Base-by-base conservation (phyloP, 2,797 vertebrate genomes). In the Melanogrammus aeglefinus region DNA sequence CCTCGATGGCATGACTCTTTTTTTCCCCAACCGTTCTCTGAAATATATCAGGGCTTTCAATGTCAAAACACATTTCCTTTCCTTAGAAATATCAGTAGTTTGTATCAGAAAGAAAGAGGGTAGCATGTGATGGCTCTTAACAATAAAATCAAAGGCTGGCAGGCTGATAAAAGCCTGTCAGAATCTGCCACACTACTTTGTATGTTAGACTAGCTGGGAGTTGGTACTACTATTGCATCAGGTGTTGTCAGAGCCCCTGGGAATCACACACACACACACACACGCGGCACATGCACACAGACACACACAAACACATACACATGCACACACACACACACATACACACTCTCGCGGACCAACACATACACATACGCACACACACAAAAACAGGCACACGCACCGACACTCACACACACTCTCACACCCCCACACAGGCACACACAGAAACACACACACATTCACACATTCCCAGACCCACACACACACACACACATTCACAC, bases 221-320 rank as follows among this genome's bases (percentile, higher is more conserved):
- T 85, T 79, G 84, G 84, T 78, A 44, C 31, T 80, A 75, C 75
- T 78, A 77, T 80, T 81, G 83, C 82, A 82, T 79, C 80, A 80
- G 79, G 78, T 85, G 89, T 86, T 89, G 85, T 91, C 84, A 89
- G 66, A 86, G 76, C 84, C 84, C 83, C 77, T 81, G 74, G 88
- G 88, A 89, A n/a, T n/a, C 81, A 87, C 88, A 82, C 85, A 85
- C 82, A 82, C 47, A 51, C 47, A 51, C 47, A 51, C 47, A 21
- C 47, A 51, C 47, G 31, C 31, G 31, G 31, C 31, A 31, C 31
- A 31, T 3, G 31, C 31, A 47, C 14, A 14, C 44, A 47, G 10
- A 47, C 44, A 47, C 44, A 47, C 44, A 47, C 44, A 47, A 3
- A 14, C 44, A 47, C 44, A 47, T 14, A 47, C 44, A 13, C 44